Evolutionary conservation across 1,140 invertebrate genomes (phyloP).

Genomic region (Paraescarpia echinospica): DNA sequence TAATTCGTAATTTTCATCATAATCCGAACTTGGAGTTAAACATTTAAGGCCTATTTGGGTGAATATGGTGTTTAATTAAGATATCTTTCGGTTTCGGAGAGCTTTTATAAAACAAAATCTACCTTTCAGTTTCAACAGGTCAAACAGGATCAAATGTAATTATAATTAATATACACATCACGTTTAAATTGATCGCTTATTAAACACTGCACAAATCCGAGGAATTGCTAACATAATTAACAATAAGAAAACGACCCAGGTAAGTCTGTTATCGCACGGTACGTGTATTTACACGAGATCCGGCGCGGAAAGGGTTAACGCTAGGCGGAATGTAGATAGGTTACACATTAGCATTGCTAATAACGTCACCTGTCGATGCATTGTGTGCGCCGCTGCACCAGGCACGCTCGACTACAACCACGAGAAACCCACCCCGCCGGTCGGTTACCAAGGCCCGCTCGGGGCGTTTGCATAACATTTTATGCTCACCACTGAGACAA

Average conservation of each 20-base stretch:
- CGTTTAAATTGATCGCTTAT: neutral
- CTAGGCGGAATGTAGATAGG: neutral
- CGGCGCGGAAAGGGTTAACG: neutral
- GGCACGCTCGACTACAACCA: neutral
- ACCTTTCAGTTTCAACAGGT: neutral
- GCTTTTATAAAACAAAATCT: neutral
- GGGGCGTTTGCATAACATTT: no score
- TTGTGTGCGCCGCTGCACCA: neutral
- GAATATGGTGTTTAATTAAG: no score
- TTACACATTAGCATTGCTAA: neutral
- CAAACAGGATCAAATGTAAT: neutral
- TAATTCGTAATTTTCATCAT: no score
- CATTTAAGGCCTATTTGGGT: no score
- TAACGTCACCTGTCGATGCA: neutral
- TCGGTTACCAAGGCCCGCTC: no score
- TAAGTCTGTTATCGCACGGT: neutral
- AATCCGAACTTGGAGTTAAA: no score
- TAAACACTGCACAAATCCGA: neutral
- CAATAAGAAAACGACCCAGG: neutral
- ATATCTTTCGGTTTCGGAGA: no score
- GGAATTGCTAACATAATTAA: neutral
- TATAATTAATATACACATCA: neutral
- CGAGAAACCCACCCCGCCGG: neutral
- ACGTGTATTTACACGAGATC: neutral
- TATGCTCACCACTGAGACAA: neutral